These are phyloP conservation scores for Camponotus fellah DNA, from an alignment of 2,888 invertebrate species.

Conservation along the genomic window DNA sequence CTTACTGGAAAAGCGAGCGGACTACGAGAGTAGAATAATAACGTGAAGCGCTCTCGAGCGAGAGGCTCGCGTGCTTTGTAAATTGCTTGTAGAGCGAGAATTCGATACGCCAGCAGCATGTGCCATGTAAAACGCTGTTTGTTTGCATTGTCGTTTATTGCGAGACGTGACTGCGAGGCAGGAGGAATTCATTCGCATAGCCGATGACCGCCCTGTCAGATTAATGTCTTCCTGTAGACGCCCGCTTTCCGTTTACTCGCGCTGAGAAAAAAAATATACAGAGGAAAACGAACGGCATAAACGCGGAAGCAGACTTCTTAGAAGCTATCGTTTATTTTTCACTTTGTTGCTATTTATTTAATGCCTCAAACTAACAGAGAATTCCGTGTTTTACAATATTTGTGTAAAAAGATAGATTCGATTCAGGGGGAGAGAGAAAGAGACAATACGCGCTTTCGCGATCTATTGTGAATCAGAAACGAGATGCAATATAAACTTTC, in stretches of 20 bases:
- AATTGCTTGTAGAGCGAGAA: slow-evolving; percentile 53
- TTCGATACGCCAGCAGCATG: slow-evolving; percentile 48
- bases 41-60: slow-evolving; percentile 34
- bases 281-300: neutral
- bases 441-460: neutral
- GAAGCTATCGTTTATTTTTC: neutral
- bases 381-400: neutral
- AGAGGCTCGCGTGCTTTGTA: slow-evolving; percentile 42
- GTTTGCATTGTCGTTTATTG: slow-evolving; percentile 57
- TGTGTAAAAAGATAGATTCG: slow-evolving; percentile 6
- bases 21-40: slow-evolving; percentile 46
- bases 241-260: neutral
- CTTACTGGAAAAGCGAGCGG: slow-evolving; percentile 7
- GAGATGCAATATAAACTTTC: slow-evolving; percentile 27
- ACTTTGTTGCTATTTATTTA: neutral
- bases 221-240: slow-evolving; percentile 20
- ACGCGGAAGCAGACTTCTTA: neutral
- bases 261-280: neutral
- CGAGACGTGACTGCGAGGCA: slow-evolving; percentile 43
- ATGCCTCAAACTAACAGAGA: neutral
- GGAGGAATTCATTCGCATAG: slow-evolving; percentile 52
- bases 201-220: slow-evolving; percentile 36
- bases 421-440: neutral
- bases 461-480: slow-evolving; percentile 22
- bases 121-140: slow-evolving; percentile 53